Percentiles rank a stretch among this genome's conserved stretches.
Evolutionary conservation across 2,113 vertebrate genomes (phyloP).

Genomic region (Tenebrosternarchus preto): DNA sequence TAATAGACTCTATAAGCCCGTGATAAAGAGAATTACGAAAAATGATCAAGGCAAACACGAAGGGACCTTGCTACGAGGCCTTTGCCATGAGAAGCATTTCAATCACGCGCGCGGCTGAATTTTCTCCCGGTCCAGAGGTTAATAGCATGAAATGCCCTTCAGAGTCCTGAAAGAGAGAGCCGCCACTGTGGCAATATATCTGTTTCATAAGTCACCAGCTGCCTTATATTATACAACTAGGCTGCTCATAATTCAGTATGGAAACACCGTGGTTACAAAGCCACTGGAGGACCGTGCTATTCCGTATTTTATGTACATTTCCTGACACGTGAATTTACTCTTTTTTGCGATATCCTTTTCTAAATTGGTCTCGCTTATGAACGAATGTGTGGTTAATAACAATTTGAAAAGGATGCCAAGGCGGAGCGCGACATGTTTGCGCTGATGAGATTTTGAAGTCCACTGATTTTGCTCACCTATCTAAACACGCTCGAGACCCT

Average conservation of each 20-base stretch:
- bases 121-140: conserved; percentile 56
- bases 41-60: conserved; percentile 49
- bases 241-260: conserved; percentile 44
- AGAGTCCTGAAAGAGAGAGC: conserved; percentile 46
- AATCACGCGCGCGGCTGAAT: conserved; percentile 46
- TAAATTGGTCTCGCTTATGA: conserved; percentile 17
- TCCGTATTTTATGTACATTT: conserved; percentile 34
- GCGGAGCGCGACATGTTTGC: conserved; percentile 24
- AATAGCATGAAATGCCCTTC: conserved; percentile 60
- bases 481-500: too few relatives aligned
- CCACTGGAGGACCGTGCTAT: conserved; percentile 11
- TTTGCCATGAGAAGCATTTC: conserved; percentile 55
- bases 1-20: conserved; percentile 45
- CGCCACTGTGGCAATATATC: conserved; percentile 45
- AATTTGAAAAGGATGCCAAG: conserved; percentile 16
- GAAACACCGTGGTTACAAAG: conserved; percentile 32
- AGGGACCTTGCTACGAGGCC: conserved; percentile 29
- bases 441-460: conserved; percentile 19
- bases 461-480: conserved; percentile 5
- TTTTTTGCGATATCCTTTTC: conserved; percentile 8
- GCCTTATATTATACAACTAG: conserved; percentile 44
- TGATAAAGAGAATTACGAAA: conserved; percentile 50
- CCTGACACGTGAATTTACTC: conserved; percentile 2
- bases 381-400: conserved; percentile 25
- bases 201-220: conserved; percentile 51